phyloP scores from a whole-genome alignment of 2,797 vertebrate genomes.

The Clarias pachynema region DNA sequence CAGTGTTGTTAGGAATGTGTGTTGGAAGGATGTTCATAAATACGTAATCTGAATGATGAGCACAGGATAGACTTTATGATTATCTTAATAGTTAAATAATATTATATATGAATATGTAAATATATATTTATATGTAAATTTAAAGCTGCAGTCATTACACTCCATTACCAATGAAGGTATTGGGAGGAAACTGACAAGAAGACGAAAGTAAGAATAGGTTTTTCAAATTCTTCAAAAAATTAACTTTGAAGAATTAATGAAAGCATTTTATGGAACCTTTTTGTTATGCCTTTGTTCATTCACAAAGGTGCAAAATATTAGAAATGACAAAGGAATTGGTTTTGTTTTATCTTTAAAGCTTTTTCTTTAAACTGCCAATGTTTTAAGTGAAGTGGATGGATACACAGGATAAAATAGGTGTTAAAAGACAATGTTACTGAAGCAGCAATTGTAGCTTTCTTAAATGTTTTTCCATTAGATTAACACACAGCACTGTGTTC shows the following conservation, averaged over 20 bases:
- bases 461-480: constrained; percentile 47
- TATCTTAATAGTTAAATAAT: neutral
- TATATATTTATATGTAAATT: neutral
- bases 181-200: neutral
- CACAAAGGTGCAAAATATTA: neutral
- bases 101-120: neutral
- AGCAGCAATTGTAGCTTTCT: constrained; percentile 17
- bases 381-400: neutral
- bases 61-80: neutral
- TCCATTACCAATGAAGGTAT: neutral
- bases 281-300: neutral
- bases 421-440: neutral
- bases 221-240: neutral
- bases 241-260: neutral
- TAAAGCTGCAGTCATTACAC: neutral
- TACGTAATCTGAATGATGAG: neutral
- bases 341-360: neutral
- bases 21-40: neutral
- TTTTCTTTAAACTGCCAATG: neutral
- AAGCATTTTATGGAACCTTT: neutral
- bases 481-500: constrained; percentile 13
- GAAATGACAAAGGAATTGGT: neutral
- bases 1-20: neutral
- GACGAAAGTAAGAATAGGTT: neutral
- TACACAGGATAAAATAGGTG: constrained; percentile 17